Conservation (phyloP, 1,140 invertebrate genomes). For the Phymorhynchus buccinoides region DNA sequence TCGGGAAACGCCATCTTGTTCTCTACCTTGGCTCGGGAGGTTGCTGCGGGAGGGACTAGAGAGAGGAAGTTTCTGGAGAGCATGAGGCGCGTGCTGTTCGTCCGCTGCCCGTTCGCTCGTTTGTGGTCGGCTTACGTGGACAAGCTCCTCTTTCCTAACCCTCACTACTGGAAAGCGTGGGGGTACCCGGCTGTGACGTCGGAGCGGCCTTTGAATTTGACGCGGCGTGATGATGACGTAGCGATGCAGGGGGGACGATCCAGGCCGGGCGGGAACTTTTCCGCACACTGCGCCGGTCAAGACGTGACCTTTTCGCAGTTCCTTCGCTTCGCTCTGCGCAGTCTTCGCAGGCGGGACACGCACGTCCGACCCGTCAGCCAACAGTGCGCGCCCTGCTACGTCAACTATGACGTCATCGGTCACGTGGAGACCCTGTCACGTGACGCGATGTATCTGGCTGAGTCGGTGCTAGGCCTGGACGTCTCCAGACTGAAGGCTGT, state of each 20-base stretch:
- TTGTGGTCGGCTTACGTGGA: slow-evolving; percentile 35
- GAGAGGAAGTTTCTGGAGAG: slow-evolving; percentile 12
- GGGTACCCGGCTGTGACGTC: slow-evolving; percentile 5
- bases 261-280: background rate
- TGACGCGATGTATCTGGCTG: background rate
- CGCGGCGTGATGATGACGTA: background rate
- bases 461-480: background rate
- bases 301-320: slow-evolving; percentile 22
- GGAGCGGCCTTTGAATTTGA: background rate
- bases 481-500: background rate
- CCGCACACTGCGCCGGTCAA: background rate
- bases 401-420: slow-evolving; percentile 34
- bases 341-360: background rate
- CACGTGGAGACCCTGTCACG: slow-evolving; percentile 28
- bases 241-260: background rate
- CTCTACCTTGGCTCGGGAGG: background rate
- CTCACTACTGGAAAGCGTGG: slow-evolving; percentile 26
- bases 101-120: background rate
- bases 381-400: slow-evolving; percentile 25
- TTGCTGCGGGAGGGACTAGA: background rate
- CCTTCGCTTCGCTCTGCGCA: background rate
- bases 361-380: slow-evolving; percentile 12
- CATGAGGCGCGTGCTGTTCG: slow-evolving; percentile 28
- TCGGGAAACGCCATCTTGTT: background rate
- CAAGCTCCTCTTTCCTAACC: slow-evolving; percentile 27